Base-by-base conservation (phyloP, 2,888 invertebrate genomes). In the Meiosimyza decipiens region DNA sequence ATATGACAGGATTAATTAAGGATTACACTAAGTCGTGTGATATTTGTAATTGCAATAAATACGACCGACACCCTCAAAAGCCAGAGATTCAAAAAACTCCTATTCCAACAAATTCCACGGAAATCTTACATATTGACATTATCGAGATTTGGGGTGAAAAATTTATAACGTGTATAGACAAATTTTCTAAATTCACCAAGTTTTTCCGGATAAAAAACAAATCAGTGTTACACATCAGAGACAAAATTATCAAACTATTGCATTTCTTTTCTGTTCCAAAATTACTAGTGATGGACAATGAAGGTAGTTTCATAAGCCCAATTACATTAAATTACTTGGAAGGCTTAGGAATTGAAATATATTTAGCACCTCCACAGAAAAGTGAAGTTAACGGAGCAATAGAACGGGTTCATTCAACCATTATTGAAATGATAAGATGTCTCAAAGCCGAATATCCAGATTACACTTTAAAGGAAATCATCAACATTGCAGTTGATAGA, bases 381-480 rank as follows among this genome's bases (percentile, higher is more conserved):
- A 77, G 74, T 59, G 75, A 77, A 22, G 74, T 75, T n/a, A 77
- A 78, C 50, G 76, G 74, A 16, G 59, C 75, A 28, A 65, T 75
- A 16, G 75, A 76, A 63, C 22, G 72, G 50, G 73, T 73, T 16
- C 76, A 76, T 67, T 74, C 74, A 1, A 76, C 75, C 11, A 73
- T 73, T 4, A 69, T 77, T n/a, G 72, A 76, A 71, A 71, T 73
- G 6, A 59, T 71, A 15, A 69, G 74, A 64, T 76, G 75, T 13
- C 47, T 74, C n/a, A 69, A 64, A 54, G 33, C 50, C 28, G 74
- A 77, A 63, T 67, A 66, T 33, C 63, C 57, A 3, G 57, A 68
- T 40, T 64, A 59, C 6, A n/a, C 74, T 22, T 33, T 63, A 18
- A 74, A 74, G 15, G 73, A 74, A 67, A 70, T 73, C 9, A 51